Evolutionary conservation across 2,113 vertebrate genomes (phyloP).

Genomic region (Perca fluviatilis): DNA sequence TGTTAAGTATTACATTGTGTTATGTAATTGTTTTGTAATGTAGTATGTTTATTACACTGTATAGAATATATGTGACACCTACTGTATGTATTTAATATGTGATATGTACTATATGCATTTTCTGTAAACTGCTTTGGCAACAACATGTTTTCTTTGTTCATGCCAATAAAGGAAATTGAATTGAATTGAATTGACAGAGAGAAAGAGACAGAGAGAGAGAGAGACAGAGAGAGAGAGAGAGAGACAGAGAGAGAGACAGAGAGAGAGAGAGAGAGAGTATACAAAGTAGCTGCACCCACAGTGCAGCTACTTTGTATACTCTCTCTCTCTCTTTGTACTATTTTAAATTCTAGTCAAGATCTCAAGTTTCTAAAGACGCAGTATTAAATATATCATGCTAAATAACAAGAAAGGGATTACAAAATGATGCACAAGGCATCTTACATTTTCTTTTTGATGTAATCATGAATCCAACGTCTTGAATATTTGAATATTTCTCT

Average conservation of each 20-base stretch:
- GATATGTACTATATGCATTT: no score
- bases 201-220: no score
- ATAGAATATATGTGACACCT: no score
- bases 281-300: background rate
- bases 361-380: conserved; percentile 17
- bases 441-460: conserved; percentile 23
- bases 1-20: no score
- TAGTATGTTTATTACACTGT: no score
- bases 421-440: conserved; percentile 24
- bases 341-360: conserved; percentile 40
- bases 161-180: no score
- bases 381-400: conserved; percentile 17
- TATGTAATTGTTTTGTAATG: no score
- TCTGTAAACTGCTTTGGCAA: no score
- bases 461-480: conserved; percentile 10
- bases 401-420: conserved; percentile 7
- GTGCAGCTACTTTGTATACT: conserved; percentile 1
- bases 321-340: background rate
- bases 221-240: no score
- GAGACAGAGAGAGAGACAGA: background rate
- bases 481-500: conserved; percentile 28
- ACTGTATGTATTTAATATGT: no score
- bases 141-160: no score
- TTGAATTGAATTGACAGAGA: no score
- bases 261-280: background rate